Base-by-base conservation (phyloP, 1,140 invertebrate species). In the Prorops nasuta region DNA sequence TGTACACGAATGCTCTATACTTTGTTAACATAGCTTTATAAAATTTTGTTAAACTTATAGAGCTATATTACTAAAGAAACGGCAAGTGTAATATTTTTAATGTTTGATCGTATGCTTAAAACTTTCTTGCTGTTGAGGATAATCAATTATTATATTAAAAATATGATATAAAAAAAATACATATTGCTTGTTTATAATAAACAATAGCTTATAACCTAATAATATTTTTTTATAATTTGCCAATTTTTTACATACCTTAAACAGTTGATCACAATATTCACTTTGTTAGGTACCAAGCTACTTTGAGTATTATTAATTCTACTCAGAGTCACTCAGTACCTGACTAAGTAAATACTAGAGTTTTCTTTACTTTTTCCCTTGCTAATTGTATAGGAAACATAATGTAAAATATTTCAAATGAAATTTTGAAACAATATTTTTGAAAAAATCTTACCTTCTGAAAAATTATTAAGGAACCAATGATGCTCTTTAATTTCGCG, bases 311-410 rank as follows among this genome's bases (percentile, higher is more conserved):
- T 61, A 66, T 48, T 49, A 66, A 53, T 49, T 45, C 63, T 70
- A 79, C 86, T 88, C 86, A 88, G 86, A 88, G 86, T 88, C 86
- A 88, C 86, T 86, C 81, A 87, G 86, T 88, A 88, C 86, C 86
- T 88, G 86, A 83, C 72, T 71, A 74, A 72, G 79, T 62, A 66
- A 64, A 54, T 41, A 59, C 56, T 44, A 54, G 24, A 28, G 10
- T 6, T 10, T 28, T 28, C 4, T 4, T 28, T 28, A 6, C 24
- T 28, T 28, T 10, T 28, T 28, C 24, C 24, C 4, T 28, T 4
- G 24, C 24, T 28, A 6, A 10, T 6, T 4, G 10, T 6, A 20
- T 18, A 21, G 39, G 28, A 31, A 39, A 39, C 10, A 6, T 28
- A n/a, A n/a, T 28, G 4, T 28, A 6, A 4, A 28, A 28, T 28